Base-by-base conservation (phyloP, 1,140 invertebrate species). In the Drosophila santomea region DNA sequence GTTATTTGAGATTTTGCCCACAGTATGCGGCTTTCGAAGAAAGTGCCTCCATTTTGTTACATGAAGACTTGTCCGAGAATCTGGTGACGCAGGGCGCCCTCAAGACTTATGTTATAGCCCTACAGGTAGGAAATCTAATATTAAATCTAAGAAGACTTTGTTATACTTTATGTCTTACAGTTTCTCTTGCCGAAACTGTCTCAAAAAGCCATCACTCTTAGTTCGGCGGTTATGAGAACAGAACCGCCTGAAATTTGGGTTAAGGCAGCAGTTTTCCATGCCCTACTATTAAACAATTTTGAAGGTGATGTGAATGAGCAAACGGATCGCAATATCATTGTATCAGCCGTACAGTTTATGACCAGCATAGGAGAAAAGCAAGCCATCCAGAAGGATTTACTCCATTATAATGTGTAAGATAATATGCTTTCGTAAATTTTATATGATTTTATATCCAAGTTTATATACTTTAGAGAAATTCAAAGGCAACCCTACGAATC, bases 331-430 rank as follows among this genome's bases (percentile, higher is more conserved):
- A 79, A 90, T 63, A 81, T 92, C 23, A 86, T 92, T 45, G 59
- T 48, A 4, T 72, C 79, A 15, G 68, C 76, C 0, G 50, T 91
- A 28, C 85, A 86, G 56, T 82, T 91, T 25, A 28, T 92, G 39
- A 83, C 84, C 1, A 60, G 66, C 23, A 59, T 91, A 35, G 56
- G 58, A 3, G 88, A 84, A 12, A 59, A 72, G 50, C 73, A 90
- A n/a, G 57, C 60, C 20, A 50, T 23, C 1, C 59, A 83, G 54
- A 90, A 90, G 15, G 80, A 86, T 12, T 60, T 91, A 38, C 57
- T 92, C 0, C 75, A 78, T 20, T 92, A 92, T 45, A 92, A 92
- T 75, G 77, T 85, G 90, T 91, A 91, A 64, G 78, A n/a, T 10
- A 7, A 12, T 12, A 23, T 10, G 3, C 0, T 28, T 10, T 66